Evolutionary conservation across 2,113 vertebrate species (phyloP), one percentile per base, ranked within the genome.

Genomic region (Menidia beryllina): DNA sequence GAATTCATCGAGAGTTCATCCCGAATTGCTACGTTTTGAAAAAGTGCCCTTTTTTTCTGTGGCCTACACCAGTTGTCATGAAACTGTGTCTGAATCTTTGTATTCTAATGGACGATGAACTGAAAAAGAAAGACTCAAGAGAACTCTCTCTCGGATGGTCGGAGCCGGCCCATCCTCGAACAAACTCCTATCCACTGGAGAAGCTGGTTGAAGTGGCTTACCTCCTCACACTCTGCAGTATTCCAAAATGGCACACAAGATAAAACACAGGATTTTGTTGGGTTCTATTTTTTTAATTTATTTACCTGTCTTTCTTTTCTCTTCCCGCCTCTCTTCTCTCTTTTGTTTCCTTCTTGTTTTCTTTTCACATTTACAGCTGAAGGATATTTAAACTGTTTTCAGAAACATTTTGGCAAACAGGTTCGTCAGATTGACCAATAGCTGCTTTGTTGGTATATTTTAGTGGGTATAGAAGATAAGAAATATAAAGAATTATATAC

Each of bases 351-450:
- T 61, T 12, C 20, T 48, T 75, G 66, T 72, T 69, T 53, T 61
- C 73, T 89, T 91, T 87, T 87, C 77, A 93, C 89, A 91, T 90
- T 88, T 86, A 89, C 88, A 90, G 91, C 90, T 84, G 94, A 95
- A 94, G 94, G 91, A 91, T 93, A 93, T 93, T 92, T 91, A 90
- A 92, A 92, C 74, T 65, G 71, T 90, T 92, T 86, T 90, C 84
- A 89, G 74, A 82, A 81, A 84, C 72, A 77, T 36, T 84, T 81
- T 60, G 75, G 86, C 88, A 69, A 89, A 89, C 71, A 89, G 90
- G 89, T 93, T 94, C 91, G 91, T 95, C 93, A 92, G 87, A 93
- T 95, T 94, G 96, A 97, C 97, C 95, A 97, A 95, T 91, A 94
- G 95, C 93, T 97, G 95, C 95, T 97, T 96, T 91, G 91, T 95